These are phyloP conservation scores for Pangasius djambal DNA, from an alignment of 2,797 vertebrate species.

Conservation along the genomic window DNA sequence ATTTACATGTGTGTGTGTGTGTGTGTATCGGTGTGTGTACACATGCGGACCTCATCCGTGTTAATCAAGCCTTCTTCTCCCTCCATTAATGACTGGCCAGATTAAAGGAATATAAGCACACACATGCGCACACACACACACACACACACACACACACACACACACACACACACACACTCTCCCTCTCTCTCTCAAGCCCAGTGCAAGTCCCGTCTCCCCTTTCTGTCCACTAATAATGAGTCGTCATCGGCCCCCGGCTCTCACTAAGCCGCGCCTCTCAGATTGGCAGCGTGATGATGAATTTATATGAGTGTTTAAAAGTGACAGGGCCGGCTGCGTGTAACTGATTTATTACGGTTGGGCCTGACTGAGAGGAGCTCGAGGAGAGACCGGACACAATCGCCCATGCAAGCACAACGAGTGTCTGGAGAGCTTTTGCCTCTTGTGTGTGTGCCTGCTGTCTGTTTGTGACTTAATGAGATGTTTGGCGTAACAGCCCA, in stretches of 20 bases:
- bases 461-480: conserved; percentile 45
- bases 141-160: conserved; percentile 30
- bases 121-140: conserved; percentile 29
- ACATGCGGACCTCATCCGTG: conserved; percentile 73
- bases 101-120: conserved; percentile 67
- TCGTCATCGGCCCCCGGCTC: conserved; percentile 55
- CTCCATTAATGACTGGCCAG: conserved; percentile 68
- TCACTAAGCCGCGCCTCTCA: conserved; percentile 30
- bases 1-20: background rate
- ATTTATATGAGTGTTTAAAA: conserved; percentile 88
- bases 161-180: background rate
- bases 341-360: conserved; percentile 25
- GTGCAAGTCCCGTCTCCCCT: conserved; percentile 50
- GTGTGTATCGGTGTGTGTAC: conserved; percentile 2
- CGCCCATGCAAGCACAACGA: background rate
- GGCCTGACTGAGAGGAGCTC: background rate
- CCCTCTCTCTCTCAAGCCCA: background rate
- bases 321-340: conserved; percentile 42
- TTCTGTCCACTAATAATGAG: conserved; percentile 70
- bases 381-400: background rate
- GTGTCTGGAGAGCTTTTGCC: conserved; percentile 21
- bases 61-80: conserved; percentile 72
- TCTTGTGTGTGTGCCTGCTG: background rate
- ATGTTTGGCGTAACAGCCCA: conserved; percentile 47
- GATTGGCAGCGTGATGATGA: conserved; percentile 81